Evolutionary conservation across 37 sponge, comb jelly and placozoan genomes (phyloP), one percentile per base, ranked within the genome.

Genomic region (Eunapius fragilis): DNA sequence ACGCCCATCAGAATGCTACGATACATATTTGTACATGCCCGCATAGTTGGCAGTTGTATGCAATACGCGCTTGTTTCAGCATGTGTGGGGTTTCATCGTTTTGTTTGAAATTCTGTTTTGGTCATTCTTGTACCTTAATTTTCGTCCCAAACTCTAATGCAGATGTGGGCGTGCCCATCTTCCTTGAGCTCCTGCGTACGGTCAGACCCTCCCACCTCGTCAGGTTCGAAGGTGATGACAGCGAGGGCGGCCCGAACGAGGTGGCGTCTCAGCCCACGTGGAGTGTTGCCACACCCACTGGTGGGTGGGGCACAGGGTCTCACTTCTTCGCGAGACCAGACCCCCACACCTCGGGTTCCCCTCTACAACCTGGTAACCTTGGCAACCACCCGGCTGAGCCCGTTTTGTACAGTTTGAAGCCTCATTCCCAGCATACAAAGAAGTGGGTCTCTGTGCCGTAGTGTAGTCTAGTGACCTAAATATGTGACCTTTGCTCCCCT

Each of bases 151-250:
- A 27, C 25, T 10, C 38, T 41, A 49, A 33, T 58, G 22, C 77
- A 92, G 90, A 82, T 17, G 68, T 88, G 68, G 89, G 93, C 11
- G 82, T 76, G 0, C 74, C 25, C 32, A 36, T 89, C 14, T 69
- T 84, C 24, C 68, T 89, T 26, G 90, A 89, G 69, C 28, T 72
- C 33, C 28, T 89, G 5, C 86, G 87, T 5, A 76, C 83, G 14
- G n/a, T 48, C 37, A 86, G 27, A 4, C 82, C 81, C 31, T 72
- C 85, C 34, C 78, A 88, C 83, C 70, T 82, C 49, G 69, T 84
- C 73, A 49, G 67, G 48, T 41, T 75, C 1, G 58, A 58, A 58
- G 22, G n/a, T n/a, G n/a, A 58, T 17, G 58, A 58, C 68, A 80
- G 25, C 25, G 32, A 30, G 27, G n/a, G 9, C 31, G 10, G 71